Conservation (phyloP, 2,113 vertebrate species). For the Perca fluviatilis region DNA sequence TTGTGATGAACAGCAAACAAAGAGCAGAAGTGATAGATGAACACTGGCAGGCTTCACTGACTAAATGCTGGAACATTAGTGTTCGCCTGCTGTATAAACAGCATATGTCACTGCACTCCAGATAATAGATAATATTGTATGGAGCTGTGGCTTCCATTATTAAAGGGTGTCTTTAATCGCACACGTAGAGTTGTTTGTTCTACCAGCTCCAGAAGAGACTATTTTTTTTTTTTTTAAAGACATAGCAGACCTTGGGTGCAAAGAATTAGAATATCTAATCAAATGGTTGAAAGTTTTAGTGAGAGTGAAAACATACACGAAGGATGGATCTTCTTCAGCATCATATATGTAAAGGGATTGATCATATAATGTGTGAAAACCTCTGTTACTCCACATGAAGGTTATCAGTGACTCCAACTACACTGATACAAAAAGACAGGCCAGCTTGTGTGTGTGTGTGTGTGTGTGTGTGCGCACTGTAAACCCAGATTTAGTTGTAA, state of each 20-base stretch:
- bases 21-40: slow-evolving; percentile 49
- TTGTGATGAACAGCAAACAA: slow-evolving; percentile 58
- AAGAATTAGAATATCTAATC: slow-evolving; percentile 7
- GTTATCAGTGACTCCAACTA: neutral
- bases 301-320: neutral
- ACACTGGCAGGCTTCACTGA: slow-evolving; percentile 42
- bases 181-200: slow-evolving; percentile 16
- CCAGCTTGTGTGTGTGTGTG: neutral
- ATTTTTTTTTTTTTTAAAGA: neutral
- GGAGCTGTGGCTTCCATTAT: slow-evolving; percentile 27
- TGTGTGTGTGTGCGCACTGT: neutral
- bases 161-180: slow-evolving; percentile 34
- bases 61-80: slow-evolving; percentile 40
- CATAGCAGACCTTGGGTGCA: neutral
- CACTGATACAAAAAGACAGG: neutral
- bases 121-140: slow-evolving; percentile 37
- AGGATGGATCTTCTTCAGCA: neutral
- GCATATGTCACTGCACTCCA: slow-evolving; percentile 22
- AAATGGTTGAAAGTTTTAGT: neutral
- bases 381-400: neutral
- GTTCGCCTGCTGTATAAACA: slow-evolving; percentile 38
- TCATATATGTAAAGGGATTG: neutral
- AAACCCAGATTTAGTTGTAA: too few relatives aligned
- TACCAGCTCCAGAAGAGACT: neutral
- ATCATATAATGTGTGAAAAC: neutral